Conservation (phyloP, 2,113 vertebrate species). For the Alouatta palliata region DNA sequence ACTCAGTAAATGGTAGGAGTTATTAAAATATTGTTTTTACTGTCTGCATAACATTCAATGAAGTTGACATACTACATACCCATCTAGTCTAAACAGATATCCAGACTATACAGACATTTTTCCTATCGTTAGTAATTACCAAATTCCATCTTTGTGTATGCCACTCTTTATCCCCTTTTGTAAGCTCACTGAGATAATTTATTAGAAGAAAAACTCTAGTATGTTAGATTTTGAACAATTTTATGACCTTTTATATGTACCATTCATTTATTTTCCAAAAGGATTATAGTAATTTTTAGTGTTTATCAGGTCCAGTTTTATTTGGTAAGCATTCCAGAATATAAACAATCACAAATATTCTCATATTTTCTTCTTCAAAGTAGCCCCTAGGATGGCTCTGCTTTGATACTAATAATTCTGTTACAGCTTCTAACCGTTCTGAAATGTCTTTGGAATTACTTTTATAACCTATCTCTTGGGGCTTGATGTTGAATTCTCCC, state of each 20-base stretch:
- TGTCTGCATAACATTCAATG: background rate
- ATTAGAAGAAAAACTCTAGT: background rate
- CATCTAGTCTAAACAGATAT: background rate
- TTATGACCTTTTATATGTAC: background rate
- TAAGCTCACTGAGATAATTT: background rate
- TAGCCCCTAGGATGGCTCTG: background rate
- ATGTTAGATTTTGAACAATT: background rate
- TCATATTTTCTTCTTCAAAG: background rate
- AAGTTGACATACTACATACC: background rate
- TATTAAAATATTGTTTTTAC: background rate
- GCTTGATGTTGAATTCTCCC: background rate
- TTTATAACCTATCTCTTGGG: background rate
- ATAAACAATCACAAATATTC: background rate
- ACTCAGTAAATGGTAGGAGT: background rate
- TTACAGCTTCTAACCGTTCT: background rate
- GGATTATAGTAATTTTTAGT: background rate
- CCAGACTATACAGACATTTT: background rate
- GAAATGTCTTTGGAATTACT: background rate
- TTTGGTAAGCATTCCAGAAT: background rate
- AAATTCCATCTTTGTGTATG: background rate
- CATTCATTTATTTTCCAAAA: slow-evolving; percentile 10
- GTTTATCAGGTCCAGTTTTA: background rate
- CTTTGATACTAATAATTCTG: background rate
- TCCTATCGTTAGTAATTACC: background rate
- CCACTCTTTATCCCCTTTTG: background rate